These are phyloP conservation scores for Puntigrus tetrazona DNA, from an alignment of 2,113 vertebrate genomes.

Conservation along the genomic window DNA sequence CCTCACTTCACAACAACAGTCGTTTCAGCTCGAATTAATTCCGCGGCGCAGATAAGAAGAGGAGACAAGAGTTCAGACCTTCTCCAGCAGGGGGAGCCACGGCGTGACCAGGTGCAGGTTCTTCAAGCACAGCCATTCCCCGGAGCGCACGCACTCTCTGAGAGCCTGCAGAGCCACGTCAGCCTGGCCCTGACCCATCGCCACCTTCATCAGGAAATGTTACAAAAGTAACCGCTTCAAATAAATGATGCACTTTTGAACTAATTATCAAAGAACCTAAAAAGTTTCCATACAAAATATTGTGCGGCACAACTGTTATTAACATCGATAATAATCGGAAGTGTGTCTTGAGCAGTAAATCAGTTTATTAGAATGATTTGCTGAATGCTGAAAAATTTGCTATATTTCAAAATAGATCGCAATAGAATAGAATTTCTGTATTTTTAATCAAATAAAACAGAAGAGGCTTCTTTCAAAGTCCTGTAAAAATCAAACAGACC, in stretches of 20 bases:
- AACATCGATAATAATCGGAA: not conserved
- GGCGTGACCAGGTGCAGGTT: conserved; percentile 95
- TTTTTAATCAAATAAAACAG: not conserved
- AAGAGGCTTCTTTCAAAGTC: too few relatives aligned
- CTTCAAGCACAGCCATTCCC: conserved; percentile 97
- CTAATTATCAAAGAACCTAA: not conserved
- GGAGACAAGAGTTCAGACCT: conserved; percentile 74
- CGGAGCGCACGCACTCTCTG: conserved; percentile 84
- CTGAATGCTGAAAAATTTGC: not conserved
- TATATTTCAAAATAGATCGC: not conserved
- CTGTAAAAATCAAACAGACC: too few relatives aligned
- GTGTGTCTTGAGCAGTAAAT: not conserved
- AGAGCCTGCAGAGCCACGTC: conserved; percentile 90
- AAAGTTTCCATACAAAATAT: not conserved
- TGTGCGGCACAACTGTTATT: not conserved
- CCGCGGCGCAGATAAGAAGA: not conserved
- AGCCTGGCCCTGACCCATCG: conserved; percentile 98
- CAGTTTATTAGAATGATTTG: not conserved
- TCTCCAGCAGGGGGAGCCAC: conserved; percentile 93
- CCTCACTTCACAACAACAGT: not conserved
- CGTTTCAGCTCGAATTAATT: conserved; percentile 7
- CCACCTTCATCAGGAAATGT: conserved; percentile 78
- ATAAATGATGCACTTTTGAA: not conserved
- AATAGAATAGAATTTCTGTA: not conserved
- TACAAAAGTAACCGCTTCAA: not conserved